Evolutionary conservation across 2,113 vertebrate genomes (phyloP).

Genomic region (Andinoacara biseriatus): DNA sequence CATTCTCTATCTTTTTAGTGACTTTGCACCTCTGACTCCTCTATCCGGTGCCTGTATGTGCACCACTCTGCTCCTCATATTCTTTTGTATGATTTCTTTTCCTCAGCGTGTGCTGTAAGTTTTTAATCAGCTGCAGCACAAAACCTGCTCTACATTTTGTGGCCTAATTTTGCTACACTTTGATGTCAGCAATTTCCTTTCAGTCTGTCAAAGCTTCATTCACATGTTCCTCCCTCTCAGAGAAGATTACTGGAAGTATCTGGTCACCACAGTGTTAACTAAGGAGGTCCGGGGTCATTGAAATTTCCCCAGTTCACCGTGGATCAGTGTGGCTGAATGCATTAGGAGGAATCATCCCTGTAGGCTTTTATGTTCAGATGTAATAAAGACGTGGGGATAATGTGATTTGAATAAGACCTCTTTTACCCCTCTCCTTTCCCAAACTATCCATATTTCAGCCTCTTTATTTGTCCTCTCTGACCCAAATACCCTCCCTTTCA

Average conservation of each 20-base stretch:
- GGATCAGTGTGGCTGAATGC: slow-evolving; percentile 37
- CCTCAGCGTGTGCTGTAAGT: background rate
- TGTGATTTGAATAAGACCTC: slow-evolving; percentile 28
- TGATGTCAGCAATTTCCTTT: slow-evolving; percentile 48
- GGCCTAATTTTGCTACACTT: slow-evolving; percentile 51
- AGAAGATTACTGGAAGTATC: slow-evolving; percentile 40
- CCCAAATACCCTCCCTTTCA: slow-evolving; percentile 41
- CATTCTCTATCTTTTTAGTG: background rate
- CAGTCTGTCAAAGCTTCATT: slow-evolving; percentile 31
- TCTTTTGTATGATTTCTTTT: background rate
- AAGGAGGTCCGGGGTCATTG: slow-evolving; percentile 17
- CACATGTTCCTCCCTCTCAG: background rate
- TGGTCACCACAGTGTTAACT: slow-evolving; percentile 22
- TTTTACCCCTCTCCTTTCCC: slow-evolving; percentile 23
- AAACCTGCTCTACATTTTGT: slow-evolving; percentile 30
- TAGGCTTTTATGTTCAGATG: slow-evolving; percentile 53
- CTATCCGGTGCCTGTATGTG: background rate
- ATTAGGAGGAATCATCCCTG: slow-evolving; percentile 44
- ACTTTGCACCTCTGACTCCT: background rate
- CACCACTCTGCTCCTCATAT: background rate
- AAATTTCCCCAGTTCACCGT: slow-evolving; percentile 11
- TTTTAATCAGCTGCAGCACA: slow-evolving; percentile 10
- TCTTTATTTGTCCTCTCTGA: slow-evolving; percentile 34
- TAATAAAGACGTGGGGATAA: slow-evolving; percentile 57
- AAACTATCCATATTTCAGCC: background rate